phyloP scores from a whole-genome alignment of 2,797 vertebrate genomes.

The Scarus forsteni region DNA sequence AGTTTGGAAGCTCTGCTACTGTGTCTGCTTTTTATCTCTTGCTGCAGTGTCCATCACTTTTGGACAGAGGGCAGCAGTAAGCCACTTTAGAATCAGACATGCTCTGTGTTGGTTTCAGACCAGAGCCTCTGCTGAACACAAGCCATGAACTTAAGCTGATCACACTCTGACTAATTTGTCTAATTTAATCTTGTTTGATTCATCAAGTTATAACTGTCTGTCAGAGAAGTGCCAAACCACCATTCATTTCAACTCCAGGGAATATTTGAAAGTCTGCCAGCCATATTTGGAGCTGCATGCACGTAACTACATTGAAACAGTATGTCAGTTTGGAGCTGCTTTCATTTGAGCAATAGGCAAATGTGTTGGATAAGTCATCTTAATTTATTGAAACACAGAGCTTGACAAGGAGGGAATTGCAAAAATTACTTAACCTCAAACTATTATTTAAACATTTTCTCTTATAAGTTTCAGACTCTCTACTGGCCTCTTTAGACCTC shows the following conservation, averaged over 20 bases:
- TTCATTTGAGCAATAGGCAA: slow-evolving; percentile 70
- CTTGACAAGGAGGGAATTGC: slow-evolving; percentile 59
- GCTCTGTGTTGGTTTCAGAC: slow-evolving; percentile 26
- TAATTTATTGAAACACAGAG: slow-evolving; percentile 51
- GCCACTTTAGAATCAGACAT: slow-evolving; percentile 39
- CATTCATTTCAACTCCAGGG: slow-evolving; percentile 64
- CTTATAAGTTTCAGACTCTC: slow-evolving; percentile 45
- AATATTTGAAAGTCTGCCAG: slow-evolving; percentile 82
- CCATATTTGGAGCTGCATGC: slow-evolving; percentile 72
- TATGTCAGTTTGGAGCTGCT: slow-evolving; percentile 76
- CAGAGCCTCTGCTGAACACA: slow-evolving; percentile 63
- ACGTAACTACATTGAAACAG: slow-evolving; percentile 68
- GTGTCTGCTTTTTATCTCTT: slow-evolving; percentile 35
- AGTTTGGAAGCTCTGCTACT: slow-evolving; percentile 54
- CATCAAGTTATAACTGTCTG: slow-evolving; percentile 62
- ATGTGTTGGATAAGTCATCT: slow-evolving; percentile 39
- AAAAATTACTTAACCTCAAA: slow-evolving; percentile 37
- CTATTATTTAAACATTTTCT: slow-evolving; percentile 29
- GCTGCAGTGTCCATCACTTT: slow-evolving; percentile 60
- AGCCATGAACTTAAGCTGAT: slow-evolving; percentile 67
- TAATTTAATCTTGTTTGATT: slow-evolving; percentile 73
- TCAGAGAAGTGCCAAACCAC: slow-evolving; percentile 72
- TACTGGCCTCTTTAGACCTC: slow-evolving; percentile 43
- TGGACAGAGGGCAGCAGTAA: slow-evolving; percentile 82
- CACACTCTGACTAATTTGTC: slow-evolving; percentile 77